Evolutionary conservation across 2,888 invertebrate species (phyloP).

Genomic region (Cephonodes hylas): DNA sequence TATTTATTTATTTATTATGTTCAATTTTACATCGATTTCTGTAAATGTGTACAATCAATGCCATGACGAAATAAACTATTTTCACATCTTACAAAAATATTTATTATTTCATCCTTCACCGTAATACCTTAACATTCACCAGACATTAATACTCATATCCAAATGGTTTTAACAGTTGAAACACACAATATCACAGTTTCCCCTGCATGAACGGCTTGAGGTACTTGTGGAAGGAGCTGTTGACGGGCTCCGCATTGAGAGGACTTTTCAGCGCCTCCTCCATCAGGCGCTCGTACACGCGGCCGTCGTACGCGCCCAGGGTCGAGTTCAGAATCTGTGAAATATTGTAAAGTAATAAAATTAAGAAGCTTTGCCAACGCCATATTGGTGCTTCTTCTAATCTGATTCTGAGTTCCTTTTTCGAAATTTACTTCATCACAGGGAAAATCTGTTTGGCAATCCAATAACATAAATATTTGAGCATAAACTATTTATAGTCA

Average conservation of each 20-base stretch:
- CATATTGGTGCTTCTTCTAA: too few species aligned
- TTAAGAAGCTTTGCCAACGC: too few species aligned
- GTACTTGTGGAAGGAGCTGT: constrained; percentile 86
- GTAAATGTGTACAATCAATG: constrained; percentile 20
- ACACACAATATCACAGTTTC: constrained; percentile 73
- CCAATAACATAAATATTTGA: too few species aligned
- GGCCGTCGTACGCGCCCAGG: constrained; percentile 90
- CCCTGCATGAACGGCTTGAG: constrained; percentile 90
- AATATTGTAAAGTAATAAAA: too few species aligned
- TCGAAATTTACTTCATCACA: too few species aligned
- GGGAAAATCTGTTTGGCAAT: too few species aligned
- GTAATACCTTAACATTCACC: background rate
- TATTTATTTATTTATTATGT: constrained; percentile 40
- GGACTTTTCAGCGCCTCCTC: constrained; percentile 91
- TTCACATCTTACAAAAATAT: background rate
- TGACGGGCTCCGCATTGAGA: constrained; percentile 89
- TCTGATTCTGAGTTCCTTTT: too few species aligned
- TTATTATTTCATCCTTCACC: background rate
- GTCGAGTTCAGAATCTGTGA: constrained; percentile 85
- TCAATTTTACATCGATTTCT: constrained; percentile 22
- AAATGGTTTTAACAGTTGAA: background rate
- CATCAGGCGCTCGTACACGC: constrained; percentile 90
- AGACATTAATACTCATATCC: background rate
- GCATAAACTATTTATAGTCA: too few species aligned
- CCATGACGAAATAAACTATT: constrained; percentile 14